Conservation (phyloP, 2,888 invertebrate species). For the Itoplectis maculator region DNA sequence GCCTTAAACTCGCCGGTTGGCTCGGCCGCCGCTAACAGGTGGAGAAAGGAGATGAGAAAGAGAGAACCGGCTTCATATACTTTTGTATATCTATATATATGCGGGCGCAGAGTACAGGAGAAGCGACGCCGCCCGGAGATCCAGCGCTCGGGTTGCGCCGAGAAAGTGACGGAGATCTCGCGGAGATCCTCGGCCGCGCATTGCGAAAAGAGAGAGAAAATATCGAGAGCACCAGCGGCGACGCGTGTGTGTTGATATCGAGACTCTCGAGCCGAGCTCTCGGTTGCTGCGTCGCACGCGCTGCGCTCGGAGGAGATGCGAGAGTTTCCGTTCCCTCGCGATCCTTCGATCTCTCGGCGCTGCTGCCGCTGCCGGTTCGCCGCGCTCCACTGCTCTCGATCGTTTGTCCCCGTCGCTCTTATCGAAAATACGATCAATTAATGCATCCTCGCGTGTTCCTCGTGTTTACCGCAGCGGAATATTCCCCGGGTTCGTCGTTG, state of each 20-base stretch:
- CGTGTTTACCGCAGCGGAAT: not conserved
- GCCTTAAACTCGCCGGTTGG: conserved; percentile 46
- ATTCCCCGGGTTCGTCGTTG: not conserved
- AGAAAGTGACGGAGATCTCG: conserved; percentile 68
- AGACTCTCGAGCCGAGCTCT: conserved; percentile 59
- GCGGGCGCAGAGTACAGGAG: conserved; percentile 3
- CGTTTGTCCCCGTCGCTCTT: not conserved
- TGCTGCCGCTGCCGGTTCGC: too few relatives aligned
- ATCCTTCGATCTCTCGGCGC: conserved; percentile 46
- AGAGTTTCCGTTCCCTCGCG: conserved; percentile 29
- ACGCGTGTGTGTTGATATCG: not conserved
- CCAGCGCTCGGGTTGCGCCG: conserved; percentile 44
- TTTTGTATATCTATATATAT: not conserved
- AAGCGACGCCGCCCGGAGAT: conserved; percentile 34
- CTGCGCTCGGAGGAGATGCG: conserved; percentile 39
- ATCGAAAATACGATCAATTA: conserved; percentile 6
- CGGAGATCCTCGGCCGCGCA: conserved; percentile 30
- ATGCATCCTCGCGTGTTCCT: not conserved
- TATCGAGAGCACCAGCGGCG: conserved; percentile 53
- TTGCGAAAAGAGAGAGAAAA: conserved; percentile 59
- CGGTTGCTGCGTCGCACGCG: conserved; percentile 42
- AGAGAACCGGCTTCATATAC: conserved; percentile 51
- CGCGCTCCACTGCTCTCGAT: not conserved
- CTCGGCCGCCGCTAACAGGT: conserved; percentile 60
- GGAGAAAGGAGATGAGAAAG: conserved; percentile 67